Conservation (phyloP, 2,797 vertebrate species). For the Eurystomus glaucurus region DNA sequence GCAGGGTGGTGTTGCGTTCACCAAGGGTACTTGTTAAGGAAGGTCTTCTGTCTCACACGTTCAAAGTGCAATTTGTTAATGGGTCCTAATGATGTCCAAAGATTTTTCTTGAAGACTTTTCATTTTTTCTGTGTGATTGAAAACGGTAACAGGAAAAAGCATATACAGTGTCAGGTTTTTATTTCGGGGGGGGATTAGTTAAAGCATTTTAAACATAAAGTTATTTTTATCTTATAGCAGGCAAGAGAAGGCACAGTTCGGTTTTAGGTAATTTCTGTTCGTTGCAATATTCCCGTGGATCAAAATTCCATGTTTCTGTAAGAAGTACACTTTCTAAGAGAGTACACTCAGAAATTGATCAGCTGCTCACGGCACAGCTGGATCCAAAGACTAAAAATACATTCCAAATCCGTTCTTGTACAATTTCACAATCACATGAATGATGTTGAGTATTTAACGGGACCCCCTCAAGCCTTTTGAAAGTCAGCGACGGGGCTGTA, state of each 20-base stretch:
- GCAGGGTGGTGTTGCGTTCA: background rate
- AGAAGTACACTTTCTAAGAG: background rate
- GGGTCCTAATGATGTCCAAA: background rate
- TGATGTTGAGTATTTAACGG: background rate
- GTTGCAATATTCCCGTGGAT: background rate
- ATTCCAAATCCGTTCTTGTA: background rate
- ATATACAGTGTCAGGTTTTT: background rate
- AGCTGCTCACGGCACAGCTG: background rate
- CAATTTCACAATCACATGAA: background rate
- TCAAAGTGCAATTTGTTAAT: background rate
- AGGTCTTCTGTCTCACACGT: background rate
- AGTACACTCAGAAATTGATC: background rate
- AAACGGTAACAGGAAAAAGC: background rate
- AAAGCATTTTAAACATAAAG: background rate
- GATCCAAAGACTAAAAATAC: background rate
- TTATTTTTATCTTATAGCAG: background rate
- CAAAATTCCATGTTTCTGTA: fast-evolving
- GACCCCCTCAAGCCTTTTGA: background rate
- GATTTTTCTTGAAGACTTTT: background rate
- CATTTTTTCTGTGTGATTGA: background rate
- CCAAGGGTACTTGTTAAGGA: background rate
- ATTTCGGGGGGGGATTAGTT: background rate
- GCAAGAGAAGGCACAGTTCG: fast-evolving
- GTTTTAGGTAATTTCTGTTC: background rate
- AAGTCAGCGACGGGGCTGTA: background rate